A percentile compares a stretch with the other conserved stretches of the same genome.
Evolutionary conservation across 1,140 invertebrate species (phyloP).

Genomic region (Trachelipus rathkii): DNA sequence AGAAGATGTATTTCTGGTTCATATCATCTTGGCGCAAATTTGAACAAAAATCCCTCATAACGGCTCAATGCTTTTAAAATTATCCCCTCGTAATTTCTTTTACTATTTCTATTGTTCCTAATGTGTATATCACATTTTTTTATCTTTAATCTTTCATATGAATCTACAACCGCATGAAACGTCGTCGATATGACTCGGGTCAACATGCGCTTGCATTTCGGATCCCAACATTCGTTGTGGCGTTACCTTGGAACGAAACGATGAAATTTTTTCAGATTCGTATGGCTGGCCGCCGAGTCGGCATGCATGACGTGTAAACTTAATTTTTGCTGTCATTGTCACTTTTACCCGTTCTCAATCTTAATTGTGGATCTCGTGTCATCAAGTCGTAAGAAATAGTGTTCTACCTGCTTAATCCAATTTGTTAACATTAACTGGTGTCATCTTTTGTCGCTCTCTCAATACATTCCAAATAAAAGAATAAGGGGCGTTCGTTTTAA

Average conservation of each 20-base stretch:
- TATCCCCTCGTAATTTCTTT: too few relatives aligned
- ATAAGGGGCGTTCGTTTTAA: slow-evolving; percentile 91
- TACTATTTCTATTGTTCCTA: too few relatives aligned
- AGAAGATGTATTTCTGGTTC: too few relatives aligned
- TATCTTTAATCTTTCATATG: not conserved
- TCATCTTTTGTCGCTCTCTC: slow-evolving; percentile 67
- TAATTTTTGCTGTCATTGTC: not conserved
- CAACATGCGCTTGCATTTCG: not conserved
- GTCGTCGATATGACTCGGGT: too few relatives aligned
- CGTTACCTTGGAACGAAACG: not conserved
- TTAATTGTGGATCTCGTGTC: not conserved
- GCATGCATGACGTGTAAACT: not conserved
- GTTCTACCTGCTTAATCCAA: not conserved
- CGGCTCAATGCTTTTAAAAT: too few relatives aligned
- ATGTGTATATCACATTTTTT: too few relatives aligned
- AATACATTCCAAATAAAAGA: slow-evolving; percentile 90
- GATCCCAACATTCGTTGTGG: not conserved
- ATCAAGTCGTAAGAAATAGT: not conserved
- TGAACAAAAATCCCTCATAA: too few relatives aligned
- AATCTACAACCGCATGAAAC: too few relatives aligned
- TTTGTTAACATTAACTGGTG: slow-evolving; percentile 53
- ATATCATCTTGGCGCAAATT: too few relatives aligned
- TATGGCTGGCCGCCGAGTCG: not conserved
- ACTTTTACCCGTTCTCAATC: too few relatives aligned
- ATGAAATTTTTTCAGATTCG: not conserved